Evolutionary conservation across 1,140 invertebrate species (phyloP).

Genomic region (Tenebrio molitor): DNA sequence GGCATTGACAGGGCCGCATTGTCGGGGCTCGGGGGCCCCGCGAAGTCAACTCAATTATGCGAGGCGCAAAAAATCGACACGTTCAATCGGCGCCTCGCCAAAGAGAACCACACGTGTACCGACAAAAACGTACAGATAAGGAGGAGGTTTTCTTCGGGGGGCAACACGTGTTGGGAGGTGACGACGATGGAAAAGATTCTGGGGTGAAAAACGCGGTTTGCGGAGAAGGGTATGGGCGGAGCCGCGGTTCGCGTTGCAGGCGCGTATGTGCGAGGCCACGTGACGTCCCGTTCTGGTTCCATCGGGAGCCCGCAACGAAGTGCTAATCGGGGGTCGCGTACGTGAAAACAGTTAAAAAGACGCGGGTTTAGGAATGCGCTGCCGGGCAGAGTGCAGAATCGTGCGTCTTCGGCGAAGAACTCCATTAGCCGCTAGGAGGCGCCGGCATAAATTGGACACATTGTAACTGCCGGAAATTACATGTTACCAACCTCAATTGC

Average conservation of each 20-base stretch:
- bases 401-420: not conserved
- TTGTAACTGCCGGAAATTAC: slow-evolving; percentile 39
- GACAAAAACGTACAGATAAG: too few species aligned
- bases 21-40: slow-evolving; percentile 33
- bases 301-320: too few species aligned
- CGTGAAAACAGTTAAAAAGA: not conserved
- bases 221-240: too few species aligned
- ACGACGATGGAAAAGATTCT: too few species aligned
- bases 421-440: slow-evolving; percentile 17
- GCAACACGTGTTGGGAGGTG: too few species aligned
- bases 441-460: slow-evolving; percentile 36
- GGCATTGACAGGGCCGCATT: slow-evolving; percentile 54
- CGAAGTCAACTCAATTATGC: slow-evolving; percentile 26
- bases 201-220: too few species aligned
- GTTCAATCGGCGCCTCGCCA: not conserved
- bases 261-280: too few species aligned
- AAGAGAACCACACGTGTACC: too few species aligned
- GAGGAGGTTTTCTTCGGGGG: too few species aligned
- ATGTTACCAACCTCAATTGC: slow-evolving; percentile 34
- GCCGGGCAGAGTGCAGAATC: not conserved
- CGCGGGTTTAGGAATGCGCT: slow-evolving; percentile 3
- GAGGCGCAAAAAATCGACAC: not conserved
- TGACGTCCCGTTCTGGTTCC: too few species aligned
- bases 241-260: too few species aligned
- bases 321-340: too few species aligned